These are phyloP conservation scores for Neotragus pygmaeus DNA, from an alignment of 2,113 vertebrate genomes.

Conservation along the genomic window DNA sequence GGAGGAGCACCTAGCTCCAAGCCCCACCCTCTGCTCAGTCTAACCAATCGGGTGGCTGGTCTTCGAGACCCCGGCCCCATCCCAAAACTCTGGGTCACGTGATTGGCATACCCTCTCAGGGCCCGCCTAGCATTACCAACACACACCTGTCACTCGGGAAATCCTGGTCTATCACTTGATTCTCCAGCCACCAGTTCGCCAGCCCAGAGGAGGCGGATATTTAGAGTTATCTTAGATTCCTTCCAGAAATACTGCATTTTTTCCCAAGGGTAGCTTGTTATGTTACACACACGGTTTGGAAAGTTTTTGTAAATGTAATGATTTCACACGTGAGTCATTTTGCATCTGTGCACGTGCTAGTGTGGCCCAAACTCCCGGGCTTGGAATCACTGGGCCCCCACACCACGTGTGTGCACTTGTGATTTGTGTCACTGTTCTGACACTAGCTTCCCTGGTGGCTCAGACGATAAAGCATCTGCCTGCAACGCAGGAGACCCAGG, in stretches of 20 bases:
- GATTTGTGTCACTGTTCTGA: neutral
- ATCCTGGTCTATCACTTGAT: neutral
- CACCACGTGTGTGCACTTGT: accelerated
- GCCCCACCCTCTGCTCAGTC: neutral
- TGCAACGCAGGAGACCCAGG: too few relatives aligned
- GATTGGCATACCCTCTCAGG: neutral
- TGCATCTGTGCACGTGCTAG: accelerated
- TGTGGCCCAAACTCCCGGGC: neutral
- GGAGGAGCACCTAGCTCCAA: neutral
- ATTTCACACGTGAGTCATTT: accelerated
- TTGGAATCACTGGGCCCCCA: accelerated
- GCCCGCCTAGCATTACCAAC: neutral
- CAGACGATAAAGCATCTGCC: too few relatives aligned
- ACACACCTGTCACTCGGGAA: neutral
- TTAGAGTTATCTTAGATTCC: neutral
- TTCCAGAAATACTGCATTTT: neutral
- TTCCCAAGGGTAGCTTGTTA: neutral
- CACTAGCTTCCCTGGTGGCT: too few relatives aligned
- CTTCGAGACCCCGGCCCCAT: neutral
- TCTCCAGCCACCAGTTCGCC: neutral
- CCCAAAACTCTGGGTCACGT: neutral
- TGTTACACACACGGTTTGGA: neutral
- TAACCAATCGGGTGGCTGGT: neutral
- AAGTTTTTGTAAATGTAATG: neutral
- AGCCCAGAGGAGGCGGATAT: neutral